Percentiles rank a stretch among this genome's conserved stretches.
Evolutionary conservation across 1,140 invertebrate species (phyloP).

Genomic region (Musca domestica): DNA sequence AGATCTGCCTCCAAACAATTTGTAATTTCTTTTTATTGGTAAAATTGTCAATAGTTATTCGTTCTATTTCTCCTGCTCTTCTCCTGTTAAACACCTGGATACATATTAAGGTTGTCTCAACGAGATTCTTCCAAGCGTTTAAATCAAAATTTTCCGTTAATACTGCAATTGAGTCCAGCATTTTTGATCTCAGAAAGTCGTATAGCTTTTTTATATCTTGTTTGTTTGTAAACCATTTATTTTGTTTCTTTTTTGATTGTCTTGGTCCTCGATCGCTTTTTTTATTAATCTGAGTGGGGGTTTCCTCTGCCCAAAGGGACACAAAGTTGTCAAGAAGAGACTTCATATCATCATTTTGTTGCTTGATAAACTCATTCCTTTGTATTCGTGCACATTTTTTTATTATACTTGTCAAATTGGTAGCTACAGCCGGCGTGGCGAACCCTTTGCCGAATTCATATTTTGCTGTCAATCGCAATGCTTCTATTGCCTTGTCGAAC

Average conservation of each 20-base stretch:
- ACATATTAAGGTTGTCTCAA: background rate
- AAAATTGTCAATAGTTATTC: background rate
- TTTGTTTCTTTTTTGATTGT: background rate
- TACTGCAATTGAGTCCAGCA: too few relatives aligned
- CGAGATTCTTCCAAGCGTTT: background rate
- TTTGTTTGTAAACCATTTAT: background rate
- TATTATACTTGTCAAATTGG: background rate
- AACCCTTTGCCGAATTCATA: background rate
- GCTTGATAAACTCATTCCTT: constrained; percentile 4
- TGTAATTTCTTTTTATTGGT: background rate
- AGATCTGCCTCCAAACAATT: background rate
- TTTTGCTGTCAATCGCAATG: background rate
- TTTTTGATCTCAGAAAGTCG: background rate
- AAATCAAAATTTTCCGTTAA: background rate
- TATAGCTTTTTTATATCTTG: constrained; percentile 4
- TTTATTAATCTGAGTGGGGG: constrained; percentile 8
- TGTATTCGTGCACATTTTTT: constrained; percentile 6
- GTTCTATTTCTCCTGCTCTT: constrained; percentile 12
- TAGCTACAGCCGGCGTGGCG: background rate
- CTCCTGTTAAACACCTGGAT: constrained; percentile 8
- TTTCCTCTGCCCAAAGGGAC: background rate
- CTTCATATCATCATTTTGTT: background rate
- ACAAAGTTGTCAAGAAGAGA: background rate
- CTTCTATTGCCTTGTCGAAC: background rate
- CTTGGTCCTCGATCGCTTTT: constrained; percentile 5